Evolutionary conservation across 2,888 invertebrate species (phyloP).

Genomic region (Eustalomyia histrio): DNA sequence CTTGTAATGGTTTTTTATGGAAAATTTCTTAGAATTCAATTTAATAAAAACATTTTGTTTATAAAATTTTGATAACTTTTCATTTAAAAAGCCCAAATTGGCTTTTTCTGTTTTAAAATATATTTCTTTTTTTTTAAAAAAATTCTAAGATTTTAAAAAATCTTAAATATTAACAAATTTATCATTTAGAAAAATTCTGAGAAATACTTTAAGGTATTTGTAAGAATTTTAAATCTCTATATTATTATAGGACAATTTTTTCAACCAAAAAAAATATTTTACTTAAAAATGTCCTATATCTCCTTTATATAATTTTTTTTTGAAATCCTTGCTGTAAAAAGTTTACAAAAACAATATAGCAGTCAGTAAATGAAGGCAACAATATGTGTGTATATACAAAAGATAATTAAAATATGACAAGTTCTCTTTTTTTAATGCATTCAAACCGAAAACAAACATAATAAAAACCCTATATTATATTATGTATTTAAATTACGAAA

Average conservation of each 20-base stretch:
- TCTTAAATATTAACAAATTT: no score
- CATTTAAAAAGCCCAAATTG: no score
- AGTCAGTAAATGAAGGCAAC: conserved; percentile 21
- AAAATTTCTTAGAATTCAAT: no score
- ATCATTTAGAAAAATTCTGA: not conserved
- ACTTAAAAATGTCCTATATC: not conserved
- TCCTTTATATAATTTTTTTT: not conserved
- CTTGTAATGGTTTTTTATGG: no score
- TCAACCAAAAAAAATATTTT: no score
- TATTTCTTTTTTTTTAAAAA: not conserved
- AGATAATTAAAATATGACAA: not conserved
- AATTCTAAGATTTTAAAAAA: not conserved
- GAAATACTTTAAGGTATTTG: no score
- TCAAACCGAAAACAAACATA: conserved; percentile 44
- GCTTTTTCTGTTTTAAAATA: no score
- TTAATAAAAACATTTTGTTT: no score
- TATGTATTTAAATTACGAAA: conserved; percentile 57
- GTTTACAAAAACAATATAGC: conserved; percentile 25
- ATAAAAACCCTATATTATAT: conserved; percentile 51
- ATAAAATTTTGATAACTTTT: no score
- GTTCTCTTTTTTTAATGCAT: conserved; percentile 46
- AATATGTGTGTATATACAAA: not conserved
- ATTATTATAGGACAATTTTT: no score
- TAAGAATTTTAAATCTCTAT: no score
- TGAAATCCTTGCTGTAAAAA: conserved; percentile 19